Base-by-base conservation (phyloP, 2,113 vertebrate species). In the Calypte anna region DNA sequence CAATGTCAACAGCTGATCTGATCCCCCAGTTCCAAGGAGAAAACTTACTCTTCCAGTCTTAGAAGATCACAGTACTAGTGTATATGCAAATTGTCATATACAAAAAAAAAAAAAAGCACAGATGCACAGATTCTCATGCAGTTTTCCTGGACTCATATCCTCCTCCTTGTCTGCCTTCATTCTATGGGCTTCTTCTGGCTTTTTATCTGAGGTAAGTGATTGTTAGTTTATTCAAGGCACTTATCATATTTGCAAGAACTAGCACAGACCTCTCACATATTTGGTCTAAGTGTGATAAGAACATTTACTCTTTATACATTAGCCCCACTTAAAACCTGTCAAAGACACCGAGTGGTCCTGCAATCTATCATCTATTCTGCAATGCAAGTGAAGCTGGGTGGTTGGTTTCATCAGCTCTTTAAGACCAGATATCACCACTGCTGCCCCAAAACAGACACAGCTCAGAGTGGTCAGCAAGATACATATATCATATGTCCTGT, bases 241-340 rank as follows among this genome's bases (percentile, higher is more conserved):
- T 95, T 96, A 74, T 8, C 69, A 57, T 89, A 90, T 91, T 96
- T 92, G 23, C 80, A 95, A 93, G 80, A 93, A 93, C 92, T 48
- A 91, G 76, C 61, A 75, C 68, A 86, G 86, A 86, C 68, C 79
- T 95, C 67, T 95, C 55, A 82, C 66, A 78, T 96, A 80, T 96
- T 96, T 94, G 93, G 76, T 86, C 85, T 92, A 70, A 33, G 18
- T 91, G 51, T 63, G 95, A 95, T 95, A 97, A 92, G 87, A 95
- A 90, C 64, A 88, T 94, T 92, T 91, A 66, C 23, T 91, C 70
- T 94, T 95, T 88, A 57, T 91, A 74, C 75, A 74, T 83, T 88
- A 94, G 85, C 68, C 48, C 68, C 75, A 91, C 90, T 91, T 90
- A 70, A 91, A 94, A 82, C 38, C 61, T 90, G 63, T 88, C 59